A percentile compares a stretch with the other conserved stretches of the same genome.
Conservation (phyloP, 2,888 invertebrate genomes). For the Dicyrtoma fusca region DNA sequence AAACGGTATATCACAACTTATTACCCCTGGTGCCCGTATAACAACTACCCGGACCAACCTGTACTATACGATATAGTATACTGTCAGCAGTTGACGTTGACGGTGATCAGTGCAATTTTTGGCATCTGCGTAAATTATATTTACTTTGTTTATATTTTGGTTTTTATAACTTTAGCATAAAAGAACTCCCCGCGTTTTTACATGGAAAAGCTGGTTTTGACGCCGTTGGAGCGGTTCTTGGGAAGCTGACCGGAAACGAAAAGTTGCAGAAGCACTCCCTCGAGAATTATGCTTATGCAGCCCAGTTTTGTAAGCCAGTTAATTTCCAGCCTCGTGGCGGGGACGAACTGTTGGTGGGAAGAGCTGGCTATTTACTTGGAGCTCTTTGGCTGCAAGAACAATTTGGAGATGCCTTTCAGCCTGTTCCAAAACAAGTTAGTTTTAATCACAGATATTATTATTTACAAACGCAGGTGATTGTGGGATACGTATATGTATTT, state of each 20-base stretch:
- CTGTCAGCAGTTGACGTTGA: too few species aligned
- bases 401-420: conserved; percentile 38
- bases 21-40: too few species aligned
- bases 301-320: conserved; percentile 62
- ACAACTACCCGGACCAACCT: too few species aligned
- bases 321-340: conserved; percentile 65
- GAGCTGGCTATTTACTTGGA: conserved; percentile 80
- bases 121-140: not conserved
- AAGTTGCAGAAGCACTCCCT: conserved; percentile 58
- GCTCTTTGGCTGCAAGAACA: conserved; percentile 68
- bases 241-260: conserved; percentile 63
- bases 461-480: not conserved
- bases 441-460: not conserved
- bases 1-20: too few species aligned
- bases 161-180: not conserved
- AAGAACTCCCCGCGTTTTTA: conserved; percentile 70
- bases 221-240: conserved; percentile 71
- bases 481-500: not conserved
- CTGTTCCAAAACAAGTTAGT: not conserved
- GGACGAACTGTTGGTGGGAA: conserved; percentile 83
- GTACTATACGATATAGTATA: too few species aligned
- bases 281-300: conserved; percentile 61
- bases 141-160: not conserved
- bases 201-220: conserved; percentile 79
- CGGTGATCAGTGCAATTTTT: too few species aligned